Evolutionary conservation across 2,113 vertebrate genomes (phyloP).

Genomic region (Scytalopus superciliaris): DNA sequence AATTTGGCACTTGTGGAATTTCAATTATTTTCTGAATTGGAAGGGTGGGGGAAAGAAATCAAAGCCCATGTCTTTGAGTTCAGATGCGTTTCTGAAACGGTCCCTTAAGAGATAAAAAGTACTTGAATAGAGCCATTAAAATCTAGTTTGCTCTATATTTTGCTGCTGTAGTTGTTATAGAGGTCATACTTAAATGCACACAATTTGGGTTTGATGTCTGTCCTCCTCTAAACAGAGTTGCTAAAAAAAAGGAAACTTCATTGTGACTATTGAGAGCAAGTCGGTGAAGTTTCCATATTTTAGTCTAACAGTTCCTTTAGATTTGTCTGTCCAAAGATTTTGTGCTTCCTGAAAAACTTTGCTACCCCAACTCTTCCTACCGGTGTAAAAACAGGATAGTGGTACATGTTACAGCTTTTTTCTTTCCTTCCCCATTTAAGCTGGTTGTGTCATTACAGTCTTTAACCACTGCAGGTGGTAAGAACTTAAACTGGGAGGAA

Average conservation of each 20-base stretch:
- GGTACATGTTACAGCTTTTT: not conserved
- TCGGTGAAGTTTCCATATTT: not conserved
- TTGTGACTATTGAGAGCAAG: not conserved
- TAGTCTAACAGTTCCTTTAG: not conserved
- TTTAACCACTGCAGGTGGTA: not conserved
- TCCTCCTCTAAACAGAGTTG: not conserved
- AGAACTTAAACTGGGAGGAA: not conserved
- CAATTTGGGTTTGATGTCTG: not conserved
- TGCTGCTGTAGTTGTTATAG: not conserved
- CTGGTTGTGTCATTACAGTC: not conserved
- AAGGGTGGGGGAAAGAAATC: not conserved
- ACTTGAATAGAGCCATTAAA: not conserved
- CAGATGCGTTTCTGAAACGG: not conserved
- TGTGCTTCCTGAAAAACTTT: not conserved
- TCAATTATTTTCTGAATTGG: not conserved
- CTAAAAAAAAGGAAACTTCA: not conserved
- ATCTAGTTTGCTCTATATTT: not conserved
- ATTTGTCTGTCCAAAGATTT: not conserved
- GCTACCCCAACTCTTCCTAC: not conserved
- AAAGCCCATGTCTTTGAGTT: not conserved
- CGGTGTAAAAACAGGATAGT: not conserved
- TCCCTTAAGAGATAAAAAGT: not conserved
- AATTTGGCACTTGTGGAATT: not conserved
- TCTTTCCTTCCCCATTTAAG: not conserved
- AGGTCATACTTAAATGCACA: not conserved